phyloP scores from a whole-genome alignment of 2,113 vertebrate species.

The Carassius auratus region DNA sequence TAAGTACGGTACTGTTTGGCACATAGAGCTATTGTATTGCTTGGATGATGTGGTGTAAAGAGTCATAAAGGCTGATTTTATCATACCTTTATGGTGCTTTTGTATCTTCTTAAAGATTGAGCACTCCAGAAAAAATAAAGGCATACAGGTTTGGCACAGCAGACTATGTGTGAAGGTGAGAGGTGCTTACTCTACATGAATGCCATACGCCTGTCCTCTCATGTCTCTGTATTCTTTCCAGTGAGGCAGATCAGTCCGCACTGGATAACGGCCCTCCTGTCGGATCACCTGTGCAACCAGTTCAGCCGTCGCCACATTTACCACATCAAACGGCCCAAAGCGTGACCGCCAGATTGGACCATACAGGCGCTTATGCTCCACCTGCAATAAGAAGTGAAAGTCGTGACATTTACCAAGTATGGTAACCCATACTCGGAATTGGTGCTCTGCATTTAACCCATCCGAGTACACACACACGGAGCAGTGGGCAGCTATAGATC shows the following conservation, averaged over 20 bases:
- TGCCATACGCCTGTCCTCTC: conserved; percentile 77
- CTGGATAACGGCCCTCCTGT: conserved; percentile 77
- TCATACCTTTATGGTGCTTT: background rate
- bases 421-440: no score
- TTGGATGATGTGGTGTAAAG: background rate
- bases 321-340: conserved; percentile 70
- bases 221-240: conserved; percentile 80
- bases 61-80: background rate
- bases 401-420: no score
- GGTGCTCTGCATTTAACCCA: no score
- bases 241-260: conserved; percentile 70
- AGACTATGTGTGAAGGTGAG: background rate
- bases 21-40: background rate
- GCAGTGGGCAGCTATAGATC: no score
- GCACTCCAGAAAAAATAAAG: background rate
- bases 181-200: conserved; percentile 76
- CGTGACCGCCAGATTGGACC: conserved; percentile 79
- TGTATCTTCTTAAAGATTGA: background rate
- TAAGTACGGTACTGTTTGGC: background rate
- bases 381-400: conserved; percentile 51
- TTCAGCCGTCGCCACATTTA: conserved; percentile 76
- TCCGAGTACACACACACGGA: no score
- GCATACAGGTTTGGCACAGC: background rate
- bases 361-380: conserved; percentile 69
- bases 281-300: conserved; percentile 75